Evolutionary conservation across 2,888 invertebrate species (phyloP), one percentile per base, ranked within the genome.

Genomic region (Cataglyphis altisquamis): DNA sequence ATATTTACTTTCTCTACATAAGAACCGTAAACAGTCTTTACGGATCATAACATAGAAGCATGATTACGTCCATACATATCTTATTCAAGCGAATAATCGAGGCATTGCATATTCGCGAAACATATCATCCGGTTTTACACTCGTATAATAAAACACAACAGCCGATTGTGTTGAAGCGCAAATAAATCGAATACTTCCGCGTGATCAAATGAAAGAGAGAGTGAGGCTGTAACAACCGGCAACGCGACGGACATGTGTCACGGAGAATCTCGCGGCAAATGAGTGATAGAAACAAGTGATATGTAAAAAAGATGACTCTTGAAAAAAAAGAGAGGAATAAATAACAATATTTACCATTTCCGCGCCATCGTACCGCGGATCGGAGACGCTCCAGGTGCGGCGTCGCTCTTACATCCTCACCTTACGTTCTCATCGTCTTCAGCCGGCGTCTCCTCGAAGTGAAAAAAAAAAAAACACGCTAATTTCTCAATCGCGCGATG

Each of bases 311-410:
- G 10, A 41, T 29, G 73, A 18, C 1, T 12, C 25, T 52, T 18
- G 45, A 29, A 29, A 18, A 21, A 25, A 21, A 18, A 12, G 10
- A 12, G 18, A 10, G 15, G 8, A 1, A n/a, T 25, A 41, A 57
- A 62, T 15, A 18, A 6, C 41, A 18, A 12, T 62, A 85, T 83
- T 87, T 87, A 88, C 90, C 91, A 90, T 90, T 87, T 84, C 90
- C 85, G 87, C 85, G 85, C 84, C 86, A 87, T 87, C 72, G 72
- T 82, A 21, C 60, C 78, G 74, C 74, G 81, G 83, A 57, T 32
- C 57, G 41, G 39, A 48, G 29, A 89, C 87, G 86, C 86, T 80
- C 45, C 15, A 6, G 83, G 45, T 70, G 77, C 84, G 89, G 77
- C 84, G 89, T 81, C 89, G 84, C 67, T 88, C 74, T 87, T 82